Base-by-base conservation (phyloP, 2,888 invertebrate species). In the Tuberolachnus salignus region DNA sequence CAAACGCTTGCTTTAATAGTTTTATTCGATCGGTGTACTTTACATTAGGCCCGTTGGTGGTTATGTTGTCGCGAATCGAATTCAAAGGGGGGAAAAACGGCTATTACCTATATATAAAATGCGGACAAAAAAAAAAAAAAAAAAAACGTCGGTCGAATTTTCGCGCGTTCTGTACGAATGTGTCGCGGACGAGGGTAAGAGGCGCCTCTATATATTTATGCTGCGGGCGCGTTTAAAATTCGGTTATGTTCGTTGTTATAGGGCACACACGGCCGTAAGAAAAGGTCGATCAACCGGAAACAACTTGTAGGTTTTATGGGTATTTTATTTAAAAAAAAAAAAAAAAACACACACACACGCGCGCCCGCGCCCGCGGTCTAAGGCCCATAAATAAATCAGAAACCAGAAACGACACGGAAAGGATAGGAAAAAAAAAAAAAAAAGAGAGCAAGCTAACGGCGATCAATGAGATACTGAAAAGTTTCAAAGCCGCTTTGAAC, bases 401-500 rank as follows among this genome's bases (percentile, higher is more conserved):
- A 51, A 73, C 51, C 6, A 26, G 42, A 42, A 63, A 42, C 21
- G 57, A 51, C 21, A 21, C 3, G 51, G 8, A 21, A 19, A 42
- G 8, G 1, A 11, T 1, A 42, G 9, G 10, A 42, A 14, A n/a
- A 44, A 4, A 55, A 14, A 55, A 44, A 9, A 53, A 53, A 19
- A 66, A 16, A 11, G 23, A 46, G n/a, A 21, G 13, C 8, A 66
- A 57, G 13, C 16, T 19, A 64, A 51, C 23, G n/a, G 66, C 64
- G 34, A 34, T n/a, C 72, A 44, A 49, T 26, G 64, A 46, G 66
- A 11, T 57, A 67, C 57, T 34, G 34, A 75, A 75, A 66, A 67
- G 66, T 67, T 75, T 67, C 51, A 67, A 66, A 75, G 75, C 66
- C 16, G 66, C 64, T 66, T 75, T 51, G 57, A 57, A 75, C 66